These are phyloP conservation scores for Morelia viridis DNA, from an alignment of 2,797 vertebrate species.

Conservation along the genomic window DNA sequence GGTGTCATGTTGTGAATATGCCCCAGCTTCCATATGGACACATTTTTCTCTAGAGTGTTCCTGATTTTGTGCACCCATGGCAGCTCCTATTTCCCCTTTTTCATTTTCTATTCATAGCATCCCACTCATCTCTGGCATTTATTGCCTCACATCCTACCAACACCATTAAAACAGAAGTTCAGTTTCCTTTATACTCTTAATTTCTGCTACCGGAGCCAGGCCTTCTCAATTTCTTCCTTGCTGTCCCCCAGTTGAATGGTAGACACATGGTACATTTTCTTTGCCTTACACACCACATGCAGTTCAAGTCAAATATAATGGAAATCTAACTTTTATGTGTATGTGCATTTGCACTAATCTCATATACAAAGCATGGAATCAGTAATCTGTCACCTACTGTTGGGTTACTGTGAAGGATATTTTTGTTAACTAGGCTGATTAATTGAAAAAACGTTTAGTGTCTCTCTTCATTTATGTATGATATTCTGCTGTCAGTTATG, in stretches of 20 bases:
- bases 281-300: neutral
- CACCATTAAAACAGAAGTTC: constrained; percentile 9
- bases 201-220: neutral
- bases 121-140: neutral
- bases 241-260: neutral
- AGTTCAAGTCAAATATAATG: neutral
- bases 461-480: neutral
- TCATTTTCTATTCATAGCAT: neutral
- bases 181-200: neutral
- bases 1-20: neutral
- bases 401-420: neutral
- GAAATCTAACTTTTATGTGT: neutral
- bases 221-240: neutral
- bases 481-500: neutral
- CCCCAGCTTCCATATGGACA: neutral
- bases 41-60: neutral
- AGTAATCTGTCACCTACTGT: neutral
- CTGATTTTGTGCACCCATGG: constrained; percentile 10
- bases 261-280: neutral
- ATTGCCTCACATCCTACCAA: constrained; percentile 13
- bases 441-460: neutral
- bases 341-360: neutral
- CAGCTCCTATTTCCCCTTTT: constrained; percentile 22
- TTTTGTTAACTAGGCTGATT: neutral
- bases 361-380: neutral